Base-by-base conservation (phyloP, 2,797 vertebrate genomes). In the Cottoperca gobio region DNA sequence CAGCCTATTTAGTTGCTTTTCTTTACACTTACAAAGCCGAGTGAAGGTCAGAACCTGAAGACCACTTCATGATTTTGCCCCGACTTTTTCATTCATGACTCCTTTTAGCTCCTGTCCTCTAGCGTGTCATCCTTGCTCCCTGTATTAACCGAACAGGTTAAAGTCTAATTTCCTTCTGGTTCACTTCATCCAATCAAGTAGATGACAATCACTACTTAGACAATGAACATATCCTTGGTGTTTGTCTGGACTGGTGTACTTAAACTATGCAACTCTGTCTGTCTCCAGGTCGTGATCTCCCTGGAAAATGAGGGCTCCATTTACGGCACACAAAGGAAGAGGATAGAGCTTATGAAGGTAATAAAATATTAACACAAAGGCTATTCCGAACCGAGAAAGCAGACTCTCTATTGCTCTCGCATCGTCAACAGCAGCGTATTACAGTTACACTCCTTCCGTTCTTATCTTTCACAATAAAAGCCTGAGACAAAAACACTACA, bases 71-170 rank as follows among this genome's bases (percentile, higher is more conserved):
- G 10, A 26, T 19, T 59, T 50, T 6, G 75, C 4, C 14, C 45
- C 11, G 49, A 8, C 19, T 46, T 14, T 4, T n/a, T 62, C 31
- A 61, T 73, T 46, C n/a, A 60, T 69, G 13, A 19, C 24, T 46
- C 10, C 0, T 8, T 78, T 78, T 70, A 79, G 55, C 48, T 70
- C 45, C 9, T 40, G 7, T 8, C 2, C 28, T 49, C 17, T 26
- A 17, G 5, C 2, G 14, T 24, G 0, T 11, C 42, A 48, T n/a
- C 19, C 8, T 48, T 66, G 1, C 12, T 37, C 12, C 8, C 19
- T 58, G 7, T 45, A 14, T 52, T 28, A 46, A 62, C 14, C 12
- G 26, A 1, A 37, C 8, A 68, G 45, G 45, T 55, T 24, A 42
- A 54, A 19, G 48, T 42, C 4, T 21, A 6, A 40, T 68, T 28